These are phyloP conservation scores for Craseonycteris thonglongyai DNA, from an alignment of 2,113 vertebrate genomes.

Conservation along the genomic window DNA sequence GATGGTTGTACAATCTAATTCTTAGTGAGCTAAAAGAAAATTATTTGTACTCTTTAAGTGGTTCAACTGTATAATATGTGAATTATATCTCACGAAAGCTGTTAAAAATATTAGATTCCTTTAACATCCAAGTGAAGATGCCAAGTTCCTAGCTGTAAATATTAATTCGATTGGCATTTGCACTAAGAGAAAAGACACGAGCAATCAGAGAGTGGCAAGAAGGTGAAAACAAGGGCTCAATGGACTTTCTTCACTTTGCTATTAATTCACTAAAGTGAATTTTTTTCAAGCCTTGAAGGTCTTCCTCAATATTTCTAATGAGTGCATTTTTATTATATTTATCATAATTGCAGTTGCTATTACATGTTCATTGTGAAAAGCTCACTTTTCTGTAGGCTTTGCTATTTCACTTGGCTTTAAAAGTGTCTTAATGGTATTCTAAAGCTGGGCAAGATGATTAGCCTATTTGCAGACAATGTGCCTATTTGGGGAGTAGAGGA, in stretches of 20 bases:
- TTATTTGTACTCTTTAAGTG: neutral
- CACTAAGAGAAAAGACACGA: neutral
- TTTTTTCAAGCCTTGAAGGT: neutral
- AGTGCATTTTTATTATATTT: slow-evolving; percentile 47
- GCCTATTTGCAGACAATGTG: slow-evolving; percentile 53
- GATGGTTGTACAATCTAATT: neutral
- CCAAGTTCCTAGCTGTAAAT: neutral
- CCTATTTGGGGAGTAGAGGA: slow-evolving; percentile 23
- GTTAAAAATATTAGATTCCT: neutral
- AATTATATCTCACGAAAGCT: neutral
- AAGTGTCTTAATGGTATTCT: slow-evolving; percentile 47
- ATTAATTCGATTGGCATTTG: neutral
- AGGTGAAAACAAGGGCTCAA: neutral
- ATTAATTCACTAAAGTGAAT: slow-evolving; percentile 20
- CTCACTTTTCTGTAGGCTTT: slow-evolving; percentile 43
- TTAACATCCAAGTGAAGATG: neutral
- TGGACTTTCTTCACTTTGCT: slow-evolving; percentile 4
- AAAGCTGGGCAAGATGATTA: slow-evolving; percentile 34
- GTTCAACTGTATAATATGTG: neutral
- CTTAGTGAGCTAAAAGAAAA: neutral
- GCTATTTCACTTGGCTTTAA: slow-evolving; percentile 44
- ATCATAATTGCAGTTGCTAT: slow-evolving; percentile 51
- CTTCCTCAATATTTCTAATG: slow-evolving; percentile 25
- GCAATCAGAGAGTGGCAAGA: neutral
- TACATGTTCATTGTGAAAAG: slow-evolving; percentile 38